Evolutionary conservation across 2,113 vertebrate species (phyloP).

Genomic region (Psettodes erumei): DNA sequence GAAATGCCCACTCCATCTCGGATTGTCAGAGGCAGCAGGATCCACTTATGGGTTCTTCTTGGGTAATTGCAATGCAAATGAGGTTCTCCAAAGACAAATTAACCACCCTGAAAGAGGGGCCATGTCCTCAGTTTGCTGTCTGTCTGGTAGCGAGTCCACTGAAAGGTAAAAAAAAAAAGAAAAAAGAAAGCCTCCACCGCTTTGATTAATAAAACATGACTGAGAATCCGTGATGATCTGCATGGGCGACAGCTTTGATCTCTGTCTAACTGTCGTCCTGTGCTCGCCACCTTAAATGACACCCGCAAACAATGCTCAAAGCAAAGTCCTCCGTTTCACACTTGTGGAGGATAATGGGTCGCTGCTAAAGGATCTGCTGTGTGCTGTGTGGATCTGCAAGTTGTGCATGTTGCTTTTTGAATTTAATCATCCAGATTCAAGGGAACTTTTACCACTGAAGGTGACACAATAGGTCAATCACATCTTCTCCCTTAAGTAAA

Average conservation of each 20-base stretch:
- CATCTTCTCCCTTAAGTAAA: background rate
- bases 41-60: slow-evolving; percentile 71
- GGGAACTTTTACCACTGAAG: background rate
- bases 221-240: slow-evolving; percentile 60
- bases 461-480: background rate
- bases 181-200: too few species aligned
- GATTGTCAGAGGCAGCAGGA: slow-evolving; percentile 69
- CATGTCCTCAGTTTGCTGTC: slow-evolving; percentile 48
- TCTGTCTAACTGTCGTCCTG: slow-evolving; percentile 33
- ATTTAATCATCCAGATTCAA: background rate
- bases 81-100: slow-evolving; percentile 73
- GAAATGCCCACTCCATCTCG: slow-evolving; percentile 67
- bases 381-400: background rate
- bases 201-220: slow-evolving; percentile 75
- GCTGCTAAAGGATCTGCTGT: background rate
- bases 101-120: slow-evolving; percentile 59
- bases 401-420: background rate
- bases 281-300: slow-evolving; percentile 34
- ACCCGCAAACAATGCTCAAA: slow-evolving; percentile 32
- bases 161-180: slow-evolving; percentile 37
- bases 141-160: slow-evolving; percentile 22
- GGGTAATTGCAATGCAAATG: slow-evolving; percentile 79
- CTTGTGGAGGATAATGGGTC: background rate
- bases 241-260: slow-evolving; percentile 64
- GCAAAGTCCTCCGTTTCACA: background rate